phyloP scores from a whole-genome alignment of 2,888 invertebrate species.

The Tenthredo amoena region DNA sequence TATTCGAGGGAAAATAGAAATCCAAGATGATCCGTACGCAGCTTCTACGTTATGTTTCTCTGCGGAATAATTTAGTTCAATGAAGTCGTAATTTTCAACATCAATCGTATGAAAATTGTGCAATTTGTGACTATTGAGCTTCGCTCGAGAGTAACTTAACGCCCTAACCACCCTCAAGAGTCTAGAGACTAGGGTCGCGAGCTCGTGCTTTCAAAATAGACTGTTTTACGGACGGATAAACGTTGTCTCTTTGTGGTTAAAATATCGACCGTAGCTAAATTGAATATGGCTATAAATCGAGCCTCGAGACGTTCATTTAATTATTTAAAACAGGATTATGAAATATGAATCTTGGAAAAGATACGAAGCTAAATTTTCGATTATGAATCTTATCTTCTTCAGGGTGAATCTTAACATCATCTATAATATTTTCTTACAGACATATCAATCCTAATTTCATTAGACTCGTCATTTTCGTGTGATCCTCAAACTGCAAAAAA shows the following conservation, averaged over 20 bases:
- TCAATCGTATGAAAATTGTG: conserved; percentile 2
- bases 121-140: neutral
- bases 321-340: neutral
- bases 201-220: neutral
- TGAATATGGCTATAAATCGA: conserved; percentile 6
- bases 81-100: neutral
- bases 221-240: conserved; percentile 4
- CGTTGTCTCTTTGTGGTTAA: conserved; percentile 4
- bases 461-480: neutral
- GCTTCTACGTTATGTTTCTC: neutral
- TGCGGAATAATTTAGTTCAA: neutral
- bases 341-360: neutral
- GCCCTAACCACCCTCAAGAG: neutral
- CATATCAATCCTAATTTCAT: neutral
- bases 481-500: neutral
- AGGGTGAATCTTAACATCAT: neutral
- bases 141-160: neutral
- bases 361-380: neutral
- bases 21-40: neutral
- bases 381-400: neutral
- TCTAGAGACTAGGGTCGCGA: neutral
- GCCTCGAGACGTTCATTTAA: neutral
- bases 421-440: neutral
- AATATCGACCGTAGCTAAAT: neutral
- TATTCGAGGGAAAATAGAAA: neutral